Conservation (phyloP, 2,888 invertebrate species). For the Orthosia gothica region DNA sequence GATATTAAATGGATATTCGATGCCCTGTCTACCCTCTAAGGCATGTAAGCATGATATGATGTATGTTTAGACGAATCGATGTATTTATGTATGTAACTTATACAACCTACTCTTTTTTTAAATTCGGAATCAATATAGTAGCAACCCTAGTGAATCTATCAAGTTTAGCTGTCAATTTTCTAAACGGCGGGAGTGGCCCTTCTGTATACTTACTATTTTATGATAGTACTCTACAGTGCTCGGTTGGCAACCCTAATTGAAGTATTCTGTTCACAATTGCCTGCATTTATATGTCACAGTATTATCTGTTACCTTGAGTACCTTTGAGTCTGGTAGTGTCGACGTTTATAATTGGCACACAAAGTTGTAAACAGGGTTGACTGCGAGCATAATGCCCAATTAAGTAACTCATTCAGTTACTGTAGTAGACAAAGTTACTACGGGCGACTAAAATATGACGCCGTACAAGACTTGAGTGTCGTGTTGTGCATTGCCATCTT, state of each 20-base stretch:
- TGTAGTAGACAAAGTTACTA: background rate
- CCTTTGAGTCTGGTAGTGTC: background rate
- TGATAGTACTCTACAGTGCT: no score
- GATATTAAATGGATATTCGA: no score
- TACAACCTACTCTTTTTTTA: no score
- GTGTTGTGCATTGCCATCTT: background rate
- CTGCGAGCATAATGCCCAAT: conserved; percentile 12
- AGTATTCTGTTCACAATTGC: conserved; percentile 8
- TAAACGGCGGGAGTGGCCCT: no score
- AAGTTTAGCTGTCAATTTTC: no score
- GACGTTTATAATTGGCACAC: conserved; percentile 2
- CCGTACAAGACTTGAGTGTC: background rate
- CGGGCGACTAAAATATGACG: background rate
- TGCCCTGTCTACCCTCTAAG: no score
- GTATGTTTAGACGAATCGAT: no score
- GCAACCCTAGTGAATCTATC: no score
- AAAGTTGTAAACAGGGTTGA: conserved; percentile 11
- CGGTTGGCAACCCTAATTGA: background rate
- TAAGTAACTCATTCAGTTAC: background rate
- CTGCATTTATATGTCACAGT: background rate
- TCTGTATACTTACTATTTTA: no score
- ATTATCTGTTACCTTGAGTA: conserved; percentile 2
- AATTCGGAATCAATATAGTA: no score
- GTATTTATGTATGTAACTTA: no score
- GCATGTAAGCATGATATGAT: no score